phyloP scores from a whole-genome alignment of 2,888 invertebrate species.

The Capitulum mitella region DNA sequence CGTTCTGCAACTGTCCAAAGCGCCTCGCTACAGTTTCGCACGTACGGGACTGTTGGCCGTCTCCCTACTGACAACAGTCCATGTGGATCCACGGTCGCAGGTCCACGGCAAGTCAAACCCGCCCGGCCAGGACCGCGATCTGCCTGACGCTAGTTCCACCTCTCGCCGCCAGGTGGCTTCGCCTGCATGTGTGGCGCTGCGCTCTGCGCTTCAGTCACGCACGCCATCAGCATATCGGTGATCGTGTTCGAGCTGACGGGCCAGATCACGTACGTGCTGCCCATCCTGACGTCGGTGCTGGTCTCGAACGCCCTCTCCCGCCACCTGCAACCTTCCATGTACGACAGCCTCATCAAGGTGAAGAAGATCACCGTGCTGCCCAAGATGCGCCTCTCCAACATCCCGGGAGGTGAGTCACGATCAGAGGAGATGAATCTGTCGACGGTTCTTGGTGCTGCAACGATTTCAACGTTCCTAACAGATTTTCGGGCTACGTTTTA shows the following conservation, averaged over 20 bases:
- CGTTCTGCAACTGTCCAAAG: too few relatives aligned
- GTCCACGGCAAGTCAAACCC: too few relatives aligned
- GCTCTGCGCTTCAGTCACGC: conserved; percentile 93
- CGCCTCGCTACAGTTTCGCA: too few relatives aligned
- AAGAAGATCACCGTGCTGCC: conserved; percentile 96
- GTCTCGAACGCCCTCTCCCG: conserved; percentile 92
- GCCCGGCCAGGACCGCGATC: too few relatives aligned
- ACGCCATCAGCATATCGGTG: conserved; percentile 95
- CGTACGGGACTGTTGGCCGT: too few relatives aligned
- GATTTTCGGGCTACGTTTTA: too few relatives aligned
- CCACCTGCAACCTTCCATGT: conserved; percentile 90
- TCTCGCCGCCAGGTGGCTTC: conserved; percentile 11
- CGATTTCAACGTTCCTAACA: too few relatives aligned
- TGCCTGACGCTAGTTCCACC: too few relatives aligned
- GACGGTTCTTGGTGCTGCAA: too few relatives aligned
- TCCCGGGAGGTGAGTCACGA: not conserved
- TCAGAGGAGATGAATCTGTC: too few relatives aligned
- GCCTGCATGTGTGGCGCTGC: conserved; percentile 82
- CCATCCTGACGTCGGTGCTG: conserved; percentile 91
- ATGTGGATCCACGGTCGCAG: too few relatives aligned
- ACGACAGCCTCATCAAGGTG: conserved; percentile 96
- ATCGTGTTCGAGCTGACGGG: conserved; percentile 99
- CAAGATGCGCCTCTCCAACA: conserved; percentile 76
- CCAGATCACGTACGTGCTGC: conserved; percentile 92
- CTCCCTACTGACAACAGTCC: too few relatives aligned